Evolutionary conservation across 2,797 vertebrate species (phyloP), one percentile per base, ranked within the genome.

Genomic region (Xiphophorus birchmanni): DNA sequence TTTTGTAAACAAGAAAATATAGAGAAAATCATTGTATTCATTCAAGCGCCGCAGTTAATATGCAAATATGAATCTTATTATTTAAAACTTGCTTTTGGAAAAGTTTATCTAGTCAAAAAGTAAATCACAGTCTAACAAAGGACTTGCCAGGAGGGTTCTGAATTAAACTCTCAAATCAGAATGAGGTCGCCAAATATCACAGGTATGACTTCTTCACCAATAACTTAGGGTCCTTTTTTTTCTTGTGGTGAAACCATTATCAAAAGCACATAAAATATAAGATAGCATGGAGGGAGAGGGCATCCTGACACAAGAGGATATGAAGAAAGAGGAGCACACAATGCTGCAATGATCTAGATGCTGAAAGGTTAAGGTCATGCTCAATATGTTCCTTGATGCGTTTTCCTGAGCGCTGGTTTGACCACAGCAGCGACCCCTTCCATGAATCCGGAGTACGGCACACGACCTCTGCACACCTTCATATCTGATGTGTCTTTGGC

Each of bases 401-500:
- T 58, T 44, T 4, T 7, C 29, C 58, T 35, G 11, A 37, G 6
- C 73, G 26, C 11, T 48, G 40, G 7, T 44, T 56, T 42, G 29
- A 56, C 76, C 15, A 56, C 76, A 78, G 76, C 77, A 73, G 52
- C 81, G 40, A 37, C 65, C 37, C 50, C 44, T 35, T 44, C 78
- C 42, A 76, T 73, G 80, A 80, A 76, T 74, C 73, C 54, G 4
- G n/a, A 47, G 45, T 29, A 65, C 8, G 60, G 44, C 78, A 71
- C 74, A 52, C 88, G 83, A 91, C 81, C 86, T 50, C 75, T 48
- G 76, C 78, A 82, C 81, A 82, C 88, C 81, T 82, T 77, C 35
- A 29, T 44, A 76, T 71, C 69, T 74, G 45, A 12, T 11, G 17
- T 58, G 81, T 71, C 80, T 44, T 47, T 91, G 89, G 87, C 85